Conservation (phyloP, 2,888 invertebrate species). For the Syrphus vitripennis region DNA sequence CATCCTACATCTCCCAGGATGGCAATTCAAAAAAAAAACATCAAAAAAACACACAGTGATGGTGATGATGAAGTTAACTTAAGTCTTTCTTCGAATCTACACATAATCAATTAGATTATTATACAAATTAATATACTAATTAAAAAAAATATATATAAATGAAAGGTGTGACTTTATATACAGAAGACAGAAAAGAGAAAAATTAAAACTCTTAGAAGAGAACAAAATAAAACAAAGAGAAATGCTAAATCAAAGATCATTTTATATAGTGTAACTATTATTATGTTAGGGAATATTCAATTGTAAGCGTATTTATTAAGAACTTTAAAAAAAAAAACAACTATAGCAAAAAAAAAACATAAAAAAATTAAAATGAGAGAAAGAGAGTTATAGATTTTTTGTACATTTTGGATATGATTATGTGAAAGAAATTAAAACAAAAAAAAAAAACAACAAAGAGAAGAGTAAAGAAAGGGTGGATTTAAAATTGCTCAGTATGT, state of each 20-base stretch:
- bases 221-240: neutral
- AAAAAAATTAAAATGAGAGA: neutral
- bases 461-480: neutral
- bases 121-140: conserved; percentile 3
- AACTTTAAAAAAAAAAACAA: conserved; percentile 19
- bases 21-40: neutral
- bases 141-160: neutral
- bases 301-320: conserved; percentile 58
- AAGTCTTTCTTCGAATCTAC: conserved; percentile 55
- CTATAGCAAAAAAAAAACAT: conserved; percentile 13
- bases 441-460: neutral
- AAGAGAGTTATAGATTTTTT: conserved; percentile 41
- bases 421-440: neutral
- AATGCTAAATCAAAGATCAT: conserved; percentile 59
- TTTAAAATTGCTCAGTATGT: neutral
- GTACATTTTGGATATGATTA: conserved; percentile 22
- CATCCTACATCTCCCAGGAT: neutral
- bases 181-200: neutral
- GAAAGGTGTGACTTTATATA: conserved; percentile 1
- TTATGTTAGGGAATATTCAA: conserved; percentile 61
- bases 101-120: conserved; percentile 46
- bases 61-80: conserved; percentile 36
- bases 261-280: conserved; percentile 61
- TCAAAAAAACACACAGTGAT: neutral
- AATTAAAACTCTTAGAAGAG: conserved; percentile 11